These are phyloP conservation scores for Macropodus opercularis DNA, from an alignment of 2,797 vertebrate species.

Conservation along the genomic window DNA sequence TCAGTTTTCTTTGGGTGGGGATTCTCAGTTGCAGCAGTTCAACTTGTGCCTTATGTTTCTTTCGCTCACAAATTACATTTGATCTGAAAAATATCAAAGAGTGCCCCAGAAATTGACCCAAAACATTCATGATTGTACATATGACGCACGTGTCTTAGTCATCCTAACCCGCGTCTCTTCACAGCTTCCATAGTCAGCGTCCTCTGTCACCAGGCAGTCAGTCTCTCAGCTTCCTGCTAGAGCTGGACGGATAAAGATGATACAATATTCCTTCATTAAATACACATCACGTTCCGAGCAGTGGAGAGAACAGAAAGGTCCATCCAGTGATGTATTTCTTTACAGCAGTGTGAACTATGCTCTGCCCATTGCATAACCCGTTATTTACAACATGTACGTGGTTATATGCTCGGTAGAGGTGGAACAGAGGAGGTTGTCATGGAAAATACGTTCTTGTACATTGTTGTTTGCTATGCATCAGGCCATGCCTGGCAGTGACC, in stretches of 20 bases:
- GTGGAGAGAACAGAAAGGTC: conserved; percentile 28
- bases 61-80: conserved; percentile 80
- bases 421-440: conserved; percentile 68
- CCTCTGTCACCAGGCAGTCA: conserved; percentile 45
- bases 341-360: conserved; percentile 50
- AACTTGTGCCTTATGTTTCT: conserved; percentile 87
- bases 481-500: conserved; percentile 79
- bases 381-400: conserved; percentile 40
- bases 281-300: conserved; percentile 38
- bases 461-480: conserved; percentile 86
- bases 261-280: conserved; percentile 44
- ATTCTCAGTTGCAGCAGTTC: conserved; percentile 74
- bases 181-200: conserved; percentile 58
- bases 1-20: conserved; percentile 54
- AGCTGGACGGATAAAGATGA: conserved; percentile 35
- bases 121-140: conserved; percentile 65
- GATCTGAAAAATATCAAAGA: conserved; percentile 64
- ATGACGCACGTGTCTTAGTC: conserved; percentile 65
- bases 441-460: conserved; percentile 67
- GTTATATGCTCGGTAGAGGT: conserved; percentile 41
- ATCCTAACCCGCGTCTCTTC: conserved; percentile 60
- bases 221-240: conserved; percentile 34
- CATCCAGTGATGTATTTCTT: conserved; percentile 46
- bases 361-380: conserved; percentile 46
- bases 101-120: conserved; percentile 52